Evolutionary conservation across 2,797 vertebrate genomes (phyloP).

Genomic region (Sylvia borin): DNA sequence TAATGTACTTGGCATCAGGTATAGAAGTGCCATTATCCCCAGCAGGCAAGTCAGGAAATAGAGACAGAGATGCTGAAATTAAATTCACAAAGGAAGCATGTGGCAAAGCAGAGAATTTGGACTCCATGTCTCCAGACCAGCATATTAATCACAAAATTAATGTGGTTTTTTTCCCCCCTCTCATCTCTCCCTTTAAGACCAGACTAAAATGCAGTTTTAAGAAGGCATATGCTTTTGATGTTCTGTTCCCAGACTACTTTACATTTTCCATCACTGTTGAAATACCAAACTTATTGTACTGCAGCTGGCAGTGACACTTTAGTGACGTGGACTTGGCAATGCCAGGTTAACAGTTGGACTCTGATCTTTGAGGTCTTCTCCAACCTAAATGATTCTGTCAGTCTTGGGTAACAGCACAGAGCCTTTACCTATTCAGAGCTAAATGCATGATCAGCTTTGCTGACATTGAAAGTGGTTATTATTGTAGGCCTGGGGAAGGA

Average conservation of each 20-base stretch:
- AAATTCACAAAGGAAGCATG: constrained; percentile 8
- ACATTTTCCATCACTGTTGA: background rate
- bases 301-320: background rate
- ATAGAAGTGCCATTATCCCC: constrained; percentile 26
- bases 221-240: background rate
- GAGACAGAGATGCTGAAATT: background rate
- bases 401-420: background rate
- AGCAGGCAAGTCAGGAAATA: constrained; percentile 18
- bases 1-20: constrained; percentile 29
- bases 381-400: background rate
- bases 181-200: background rate
- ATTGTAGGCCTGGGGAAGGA: background rate
- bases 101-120: background rate
- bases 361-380: background rate
- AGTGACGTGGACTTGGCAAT: background rate
- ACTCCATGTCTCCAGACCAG: background rate
- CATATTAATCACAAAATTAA: background rate
- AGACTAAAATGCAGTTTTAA: background rate
- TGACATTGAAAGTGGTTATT: background rate
- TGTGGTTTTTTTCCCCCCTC: background rate
- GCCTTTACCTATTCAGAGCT: background rate
- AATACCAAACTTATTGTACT: background rate
- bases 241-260: background rate
- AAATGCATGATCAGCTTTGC: background rate
- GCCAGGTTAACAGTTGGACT: background rate